phyloP scores from a whole-genome alignment of 2,797 vertebrate genomes.

The Corythornis leucogaster region DNA sequence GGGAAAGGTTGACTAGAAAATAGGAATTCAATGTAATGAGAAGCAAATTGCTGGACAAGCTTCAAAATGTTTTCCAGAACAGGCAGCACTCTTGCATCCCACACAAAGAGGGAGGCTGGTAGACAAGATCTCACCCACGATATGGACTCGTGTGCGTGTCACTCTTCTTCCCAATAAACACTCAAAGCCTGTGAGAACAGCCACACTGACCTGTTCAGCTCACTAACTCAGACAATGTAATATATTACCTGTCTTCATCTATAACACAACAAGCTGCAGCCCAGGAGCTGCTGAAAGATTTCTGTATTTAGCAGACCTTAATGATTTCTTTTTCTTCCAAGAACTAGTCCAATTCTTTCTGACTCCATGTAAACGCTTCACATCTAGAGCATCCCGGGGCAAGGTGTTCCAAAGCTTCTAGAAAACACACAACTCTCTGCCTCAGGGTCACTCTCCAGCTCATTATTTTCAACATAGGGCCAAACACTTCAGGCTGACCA shows the following conservation, averaged over 20 bases:
- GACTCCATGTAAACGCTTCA: not conserved
- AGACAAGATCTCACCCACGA: not conserved
- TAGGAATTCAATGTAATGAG: not conserved
- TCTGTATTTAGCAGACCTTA: not conserved
- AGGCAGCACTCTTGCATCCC: not conserved
- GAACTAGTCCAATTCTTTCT: not conserved
- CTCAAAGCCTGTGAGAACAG: not conserved
- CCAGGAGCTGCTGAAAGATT: not conserved
- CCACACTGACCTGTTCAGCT: not conserved
- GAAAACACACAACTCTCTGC: not conserved
- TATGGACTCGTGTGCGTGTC: accelerated
- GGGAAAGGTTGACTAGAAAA: not conserved
- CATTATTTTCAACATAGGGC: not conserved
- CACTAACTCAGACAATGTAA: not conserved
- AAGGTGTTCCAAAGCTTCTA: not conserved
- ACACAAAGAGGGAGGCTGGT: not conserved
- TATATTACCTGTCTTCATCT: not conserved
- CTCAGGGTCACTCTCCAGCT: not conserved
- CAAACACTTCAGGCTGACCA: not conserved
- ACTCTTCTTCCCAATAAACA: not conserved
- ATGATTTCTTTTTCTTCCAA: not conserved
- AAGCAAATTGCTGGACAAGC: not conserved
- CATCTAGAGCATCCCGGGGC: not conserved
- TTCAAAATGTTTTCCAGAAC: not conserved
- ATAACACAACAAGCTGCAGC: not conserved